Base-by-base conservation (phyloP, 2,113 vertebrate species). In the Malurus cyaneus region DNA sequence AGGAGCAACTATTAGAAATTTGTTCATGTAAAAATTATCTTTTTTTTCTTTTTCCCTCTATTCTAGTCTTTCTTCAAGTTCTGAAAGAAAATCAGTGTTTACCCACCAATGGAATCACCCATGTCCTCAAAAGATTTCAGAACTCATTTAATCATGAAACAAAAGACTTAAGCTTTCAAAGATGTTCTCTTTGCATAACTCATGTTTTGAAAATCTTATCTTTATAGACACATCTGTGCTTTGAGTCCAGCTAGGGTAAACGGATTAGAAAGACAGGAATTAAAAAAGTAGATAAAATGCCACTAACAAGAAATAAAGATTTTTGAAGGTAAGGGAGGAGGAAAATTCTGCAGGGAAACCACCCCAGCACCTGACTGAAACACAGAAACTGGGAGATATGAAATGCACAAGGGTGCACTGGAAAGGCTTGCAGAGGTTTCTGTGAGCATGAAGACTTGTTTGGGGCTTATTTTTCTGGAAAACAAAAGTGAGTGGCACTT, bases 151-250 rank as follows among this genome's bases (percentile, higher is more conserved):
- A 64, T 56, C 81, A 53, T 29, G 57, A 94, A 96, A 89, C 57
- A 76, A 18, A 74, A 44, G 32, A 92, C 14, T 57, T 31, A 89
- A 57, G 62, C 59, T 76, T 93, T 82, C 7, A 79, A 64, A 93
- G 93, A 69, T 36, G 12, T 60, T 86, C 44, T 54, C 10, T 70
- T 70, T 71, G 26, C 5, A 0, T 67, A 91, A 92, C 13, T 65
- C 34, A 47, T n/a, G 44, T 79, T 87, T 85, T 85, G 31, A 89
- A 93, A 88, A 79, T 71, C 61, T 72, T 94, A 79, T 87, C 89
- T 82, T 93, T 91, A 79, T 60, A 72, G 73, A 53, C 61, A 89
- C 0, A 0, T 53, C 65, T 87, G 65, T 93, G 65, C 41, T 89
- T 87, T 64, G 47, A 82, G 65, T 91, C n/a, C 60, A 67, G 31